Evolutionary conservation across 2,888 invertebrate species (phyloP), one percentile per base, ranked within the genome.

Genomic region (Tipula lateralis): DNA sequence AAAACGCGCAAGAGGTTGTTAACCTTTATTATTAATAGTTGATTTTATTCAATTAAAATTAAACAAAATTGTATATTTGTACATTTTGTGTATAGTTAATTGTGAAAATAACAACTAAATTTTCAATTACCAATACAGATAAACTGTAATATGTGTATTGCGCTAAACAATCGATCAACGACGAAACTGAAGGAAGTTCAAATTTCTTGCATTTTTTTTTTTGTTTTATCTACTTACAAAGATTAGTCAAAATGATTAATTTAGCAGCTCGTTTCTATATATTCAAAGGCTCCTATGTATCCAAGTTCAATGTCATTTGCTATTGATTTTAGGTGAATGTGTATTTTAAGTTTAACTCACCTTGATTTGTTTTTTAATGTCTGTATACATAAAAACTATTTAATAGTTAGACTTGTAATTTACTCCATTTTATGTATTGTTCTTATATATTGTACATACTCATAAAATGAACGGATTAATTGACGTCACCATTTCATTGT

Each of bases 21-120:
- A 83, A 83, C 83, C 83, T 83, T n/a, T 83, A 83, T 83, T 83
- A 83, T 83, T 83, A 82, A 82, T 82, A 83, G 83, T 83, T 83
- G 16, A 83, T 83, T 34, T 83, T 83, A 34, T 83, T 83, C 83
- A 83, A 83, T 83, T 83, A 83, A 66, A 19, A 66, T 66, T 24
- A 24, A 66, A n/a, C n/a, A 66, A 66, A 24, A 66, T 9, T 24
- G 66, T 66, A 16, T 50, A 16, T 50, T 66, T 50, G 50, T 50
- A 50, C 9, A 24, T 66, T 66, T 66, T 66, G 24, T 66, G 6
- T 24, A 24, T 66, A 66, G 66, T 66, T 24, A 66, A 66, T 66
- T 24, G 66, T 66, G 66, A 66, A 66, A 66, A 24, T 66, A 66
- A 66, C 24, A 66, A 66, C 7, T 50, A 50, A 50, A 16, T 50